Base-by-base conservation (phyloP, 1,140 invertebrate species). In the Antheraea pernyi region DNA sequence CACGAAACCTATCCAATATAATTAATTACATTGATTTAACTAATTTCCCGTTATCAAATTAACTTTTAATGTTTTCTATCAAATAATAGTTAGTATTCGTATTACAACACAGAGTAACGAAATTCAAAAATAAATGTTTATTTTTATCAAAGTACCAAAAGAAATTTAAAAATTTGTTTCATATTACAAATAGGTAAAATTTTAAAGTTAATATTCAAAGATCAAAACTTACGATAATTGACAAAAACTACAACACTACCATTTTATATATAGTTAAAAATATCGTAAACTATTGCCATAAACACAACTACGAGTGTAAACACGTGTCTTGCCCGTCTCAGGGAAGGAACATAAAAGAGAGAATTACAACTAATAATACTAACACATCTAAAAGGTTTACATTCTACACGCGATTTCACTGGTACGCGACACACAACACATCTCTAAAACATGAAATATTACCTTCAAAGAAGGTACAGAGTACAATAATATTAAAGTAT, bases 231-330 rank as follows among this genome's bases (percentile, higher is more conserved):
- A 53, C 16, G n/a, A n/a, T 53, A 61, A 46, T 70, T 66, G 68
- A 70, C 62, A 70, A 60, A 66, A 65, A 48, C 19, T 42, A 62
- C 22, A 63, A 63, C n/a, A 63, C 30, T 36, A 63, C 9, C 11
- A n/a, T 61, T 59, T 19, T 22, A 61, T 42, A 11, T 42, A 22
- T 61, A 61, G 19, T 63, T 37, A 10, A 63, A 63, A 37, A 37
- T 70, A 72, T 65, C 58, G 68, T 62, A 75, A 73, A 75, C 82
- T 70, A 80, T 85, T 84, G 80, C 78, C 82, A 85, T 83, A 84
- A 85, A 86, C 79, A 76, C 72, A 79, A 74, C 79, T 67, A 76
- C 60, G 67, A 42, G 63, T 65, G 68, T 53, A 16, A 53, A 53
- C 11, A 53, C 16, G 46, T n/a, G 46, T 16, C 13, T 53, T 16